phyloP scores from a whole-genome alignment of 2,797 vertebrate species.

The Sternotherus odoratus region DNA sequence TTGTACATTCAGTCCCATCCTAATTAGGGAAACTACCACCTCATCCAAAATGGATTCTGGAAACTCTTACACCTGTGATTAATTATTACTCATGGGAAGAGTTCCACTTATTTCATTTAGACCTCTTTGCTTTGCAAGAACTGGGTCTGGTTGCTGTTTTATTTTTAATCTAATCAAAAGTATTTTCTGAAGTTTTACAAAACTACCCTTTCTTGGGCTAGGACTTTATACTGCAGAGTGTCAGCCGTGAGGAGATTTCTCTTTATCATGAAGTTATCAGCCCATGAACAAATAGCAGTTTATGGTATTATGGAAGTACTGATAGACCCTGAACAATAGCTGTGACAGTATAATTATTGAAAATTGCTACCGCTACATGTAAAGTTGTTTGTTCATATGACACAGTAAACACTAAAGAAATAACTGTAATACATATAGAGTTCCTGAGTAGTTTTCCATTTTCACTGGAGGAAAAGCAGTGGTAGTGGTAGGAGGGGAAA shows the following conservation, averaged over 20 bases:
- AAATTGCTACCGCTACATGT: not conserved
- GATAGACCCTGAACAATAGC: not conserved
- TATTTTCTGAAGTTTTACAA: not conserved
- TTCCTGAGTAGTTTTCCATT: not conserved
- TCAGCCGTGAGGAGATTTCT: not conserved
- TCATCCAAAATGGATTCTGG: not conserved
- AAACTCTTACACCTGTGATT: not conserved
- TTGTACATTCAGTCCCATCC: not conserved
- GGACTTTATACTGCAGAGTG: not conserved
- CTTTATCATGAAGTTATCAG: not conserved
- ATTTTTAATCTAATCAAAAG: not conserved
- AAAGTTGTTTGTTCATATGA: not conserved
- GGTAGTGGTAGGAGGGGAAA: not conserved
- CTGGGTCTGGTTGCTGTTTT: too few relatives aligned
- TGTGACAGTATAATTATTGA: not conserved
- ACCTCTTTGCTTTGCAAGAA: rapidly evolving
- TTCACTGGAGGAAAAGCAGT: not conserved
- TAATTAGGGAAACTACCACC: not conserved
- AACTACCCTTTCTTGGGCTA: not conserved
- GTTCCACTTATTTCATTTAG: not conserved
- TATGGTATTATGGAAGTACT: not conserved
- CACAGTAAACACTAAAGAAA: constrained; percentile 8
- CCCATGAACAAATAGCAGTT: not conserved
- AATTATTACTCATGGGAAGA: not conserved
- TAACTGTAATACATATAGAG: not conserved